Evolutionary conservation across 2,797 vertebrate species (phyloP), one percentile per base, ranked within the genome.

Genomic region (Poecilia wingei): DNA sequence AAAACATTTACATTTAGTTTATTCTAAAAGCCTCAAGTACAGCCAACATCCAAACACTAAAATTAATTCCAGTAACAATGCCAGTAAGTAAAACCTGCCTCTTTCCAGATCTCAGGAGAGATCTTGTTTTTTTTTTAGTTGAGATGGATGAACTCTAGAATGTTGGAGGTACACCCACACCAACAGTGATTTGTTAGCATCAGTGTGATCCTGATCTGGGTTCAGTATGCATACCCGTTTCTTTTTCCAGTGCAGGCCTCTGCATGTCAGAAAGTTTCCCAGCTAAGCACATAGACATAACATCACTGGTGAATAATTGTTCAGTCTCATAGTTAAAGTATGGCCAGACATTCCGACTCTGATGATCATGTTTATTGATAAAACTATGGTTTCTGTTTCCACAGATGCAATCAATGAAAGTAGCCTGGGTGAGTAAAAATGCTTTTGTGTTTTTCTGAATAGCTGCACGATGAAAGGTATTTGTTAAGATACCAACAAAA

Each of bases 351-450:
- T 79, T 89, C 79, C 41, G 28, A 49, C 70, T 66, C 46, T 46
- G 9, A 74, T 74, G 43, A 72, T 90, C 55, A 43, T 69, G 47
- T 57, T 16, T 80, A 86, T 79, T 86, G 79, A 86, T 82, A 78
- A 78, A 14, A 6, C 0, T 51, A 81, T 76, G 79, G 28, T 81
- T 80, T 88, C 22, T 88, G n/a, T 88, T 83, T 89, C 64, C 72
- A 82, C 84, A 90, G 90, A 92, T 90, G 74, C 86, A 84, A 79
- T 92, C 77, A 91, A 79, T 86, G 89, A 88, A 71, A 86, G 75
- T 83, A 80, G 87, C 81, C 74, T 91, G 13, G 89, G 86, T 89
- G 76, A 90, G 90, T 87, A 43, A 28, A 69, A 80, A 70, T 12
- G n/a, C 20, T 74, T n/a, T 80, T 31, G 18, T 71, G 31, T 59